Evolutionary conservation across 2,113 vertebrate species (phyloP), one percentile per base, ranked within the genome.

Genomic region (Nothocercus nigrocapillus): DNA sequence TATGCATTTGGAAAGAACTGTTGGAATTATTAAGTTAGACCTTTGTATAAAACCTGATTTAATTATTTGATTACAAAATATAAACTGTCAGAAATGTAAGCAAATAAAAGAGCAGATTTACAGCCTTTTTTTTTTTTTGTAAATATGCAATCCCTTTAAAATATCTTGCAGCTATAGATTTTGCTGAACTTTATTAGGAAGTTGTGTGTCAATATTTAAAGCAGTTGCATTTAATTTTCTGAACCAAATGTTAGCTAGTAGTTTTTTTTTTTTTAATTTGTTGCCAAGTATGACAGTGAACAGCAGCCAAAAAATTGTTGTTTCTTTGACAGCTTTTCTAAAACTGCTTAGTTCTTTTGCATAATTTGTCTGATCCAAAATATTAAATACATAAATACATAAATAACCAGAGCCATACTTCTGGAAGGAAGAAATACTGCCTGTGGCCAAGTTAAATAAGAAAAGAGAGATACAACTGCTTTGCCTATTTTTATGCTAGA

Each of bases 141-240:
- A 44, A 81, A 67, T 75, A 38, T 64, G 49, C 83, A 95, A 42
- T 27, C 6, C 13, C 28, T n/a, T 83, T 67, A 78, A 88, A 91
- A 85, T 85, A 36, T 56, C 25, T 85, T 94, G 61, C 82, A 91
- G 82, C 79, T 95, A 79, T 70, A 82, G 61, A 45, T 93, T 82
- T 67, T 67, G 17, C 21, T 67, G 72, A 88, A 47, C 75, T 81
- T 91, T 68, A 49, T 85, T 73, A 32, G 44, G 53, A 59, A 91
- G 38, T 34, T 84, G 4, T 20, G 10, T 69, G 30, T 93, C 87
- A 83, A 28, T 88, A 77, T 89, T 94, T 95, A 62, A 88, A 85
- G 36, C 58, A 42, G 51, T 83, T 81, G 21, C 9, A n/a, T n/a
- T 73, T 82, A 62, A 45, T 95, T 90, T 95, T 93, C 38, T 45